Evolutionary conservation across 2,797 vertebrate genomes (phyloP).

Genomic region (Hemitrygon akajei): DNA sequence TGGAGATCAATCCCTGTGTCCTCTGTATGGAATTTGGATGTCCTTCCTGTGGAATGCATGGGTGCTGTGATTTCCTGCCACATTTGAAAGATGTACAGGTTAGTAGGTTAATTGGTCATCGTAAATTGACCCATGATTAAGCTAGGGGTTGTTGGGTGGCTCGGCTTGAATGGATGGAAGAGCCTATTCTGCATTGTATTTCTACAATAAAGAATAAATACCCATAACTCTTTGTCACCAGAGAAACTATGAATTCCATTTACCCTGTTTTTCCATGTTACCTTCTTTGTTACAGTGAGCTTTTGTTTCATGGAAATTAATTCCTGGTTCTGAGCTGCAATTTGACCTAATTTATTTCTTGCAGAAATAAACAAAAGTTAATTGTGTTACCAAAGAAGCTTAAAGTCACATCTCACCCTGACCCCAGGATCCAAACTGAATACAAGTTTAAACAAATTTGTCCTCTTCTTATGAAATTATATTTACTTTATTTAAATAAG

Average conservation of each 20-base stretch:
- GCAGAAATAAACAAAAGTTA: neutral
- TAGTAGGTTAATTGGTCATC: too few species aligned
- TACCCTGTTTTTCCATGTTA: neutral
- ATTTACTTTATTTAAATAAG: neutral
- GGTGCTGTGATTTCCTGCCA: too few species aligned
- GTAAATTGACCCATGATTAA: too few species aligned
- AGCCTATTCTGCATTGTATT: too few species aligned
- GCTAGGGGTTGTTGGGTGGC: too few species aligned
- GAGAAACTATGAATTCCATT: neutral
- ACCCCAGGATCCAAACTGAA: neutral
- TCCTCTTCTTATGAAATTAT: neutral
- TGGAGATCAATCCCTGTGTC: too few species aligned
- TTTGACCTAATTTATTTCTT: conserved; percentile 2
- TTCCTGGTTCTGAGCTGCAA: neutral
- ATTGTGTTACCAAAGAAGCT: neutral
- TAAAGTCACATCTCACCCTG: neutral
- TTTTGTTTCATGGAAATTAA: neutral
- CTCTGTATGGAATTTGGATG: too few species aligned
- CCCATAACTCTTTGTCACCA: neutral
- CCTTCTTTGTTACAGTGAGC: neutral
- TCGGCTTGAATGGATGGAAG: too few species aligned
- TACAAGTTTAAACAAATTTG: neutral
- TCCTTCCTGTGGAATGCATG: too few species aligned
- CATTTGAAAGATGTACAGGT: too few species aligned
- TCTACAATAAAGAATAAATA: too few species aligned